Base-by-base conservation (phyloP, 2,888 invertebrate species). In the Vanessa cardui region DNA sequence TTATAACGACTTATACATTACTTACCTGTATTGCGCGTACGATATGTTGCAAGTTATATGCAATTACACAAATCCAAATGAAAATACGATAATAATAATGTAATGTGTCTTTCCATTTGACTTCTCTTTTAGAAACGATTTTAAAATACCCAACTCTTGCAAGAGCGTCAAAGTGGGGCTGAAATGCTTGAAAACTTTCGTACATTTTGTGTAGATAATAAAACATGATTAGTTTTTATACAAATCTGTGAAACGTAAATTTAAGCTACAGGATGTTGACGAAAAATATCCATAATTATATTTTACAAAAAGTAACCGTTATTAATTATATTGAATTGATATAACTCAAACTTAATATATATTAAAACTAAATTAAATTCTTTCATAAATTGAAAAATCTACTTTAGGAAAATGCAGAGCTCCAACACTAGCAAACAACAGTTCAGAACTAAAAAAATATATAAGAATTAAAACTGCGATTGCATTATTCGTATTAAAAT, bases 21-120 rank as follows among this genome's bases (percentile, higher is more conserved):
- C 80, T 81, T 74, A 85, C 90, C 86, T 83, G 78, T 68, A 88
- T 63, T 50, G 86, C 85, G 21, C 78, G 82, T 56, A 89, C 77
- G 8, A 90, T 20, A 74, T 87, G 88, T 74, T 90, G 90, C 31
- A 88, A 69, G 74, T 90, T 90, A 71, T 89, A 90, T 45, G 72
- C 70, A 5, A 86, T 21, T 8, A 89, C 78, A 49, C 83, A 50
- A 72, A 75, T 50, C 80, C 81, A 83, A 44, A 83, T 75, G 7
- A 83, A 33, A 47, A 68, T 58, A 7, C 87, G 78, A 67, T 82
- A 89, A 2, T 54, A 70, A 16, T 77, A 70, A 69, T 89, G 87
- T 12, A 85, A 61, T 39, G 46, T 69, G 45, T 68, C 72, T 74
- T 79, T 85, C 16, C 56, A 31, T 39, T 65, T 69, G 7, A 83